Evolutionary conservation across 2,888 invertebrate genomes (phyloP).

Genomic region (Dasysyrphus albostriatus): DNA sequence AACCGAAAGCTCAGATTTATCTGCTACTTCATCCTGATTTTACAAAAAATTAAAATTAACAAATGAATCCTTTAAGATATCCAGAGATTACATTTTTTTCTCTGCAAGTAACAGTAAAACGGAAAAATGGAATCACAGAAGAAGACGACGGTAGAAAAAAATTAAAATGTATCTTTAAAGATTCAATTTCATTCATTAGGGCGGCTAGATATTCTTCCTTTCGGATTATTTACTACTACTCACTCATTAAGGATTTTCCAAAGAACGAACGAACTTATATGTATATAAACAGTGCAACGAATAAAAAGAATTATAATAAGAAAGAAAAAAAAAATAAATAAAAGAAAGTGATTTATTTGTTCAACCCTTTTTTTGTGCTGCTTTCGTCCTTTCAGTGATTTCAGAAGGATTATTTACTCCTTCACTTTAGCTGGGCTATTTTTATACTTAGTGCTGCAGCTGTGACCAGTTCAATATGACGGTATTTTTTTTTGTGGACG

Average conservation of each 20-base stretch:
- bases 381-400: constrained; percentile 67
- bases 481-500: constrained; percentile 38
- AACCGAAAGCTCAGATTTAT: constrained; percentile 62
- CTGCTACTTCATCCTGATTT: constrained; percentile 58
- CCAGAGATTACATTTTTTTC: constrained; percentile 67
- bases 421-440: constrained; percentile 61
- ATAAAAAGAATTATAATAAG: constrained; percentile 53
- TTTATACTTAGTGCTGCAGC: constrained; percentile 73
- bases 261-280: constrained; percentile 52
- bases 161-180: constrained; percentile 72
- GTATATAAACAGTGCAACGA: constrained; percentile 47
- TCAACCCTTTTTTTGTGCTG: constrained; percentile 79
- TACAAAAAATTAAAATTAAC: constrained; percentile 65
- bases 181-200: constrained; percentile 75
- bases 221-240: constrained; percentile 74
- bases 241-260: constrained; percentile 71
- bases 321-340: constrained; percentile 68
- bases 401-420: constrained; percentile 68
- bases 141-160: constrained; percentile 36
- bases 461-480: constrained; percentile 76
- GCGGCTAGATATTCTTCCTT: constrained; percentile 65
- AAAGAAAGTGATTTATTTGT: constrained; percentile 82
- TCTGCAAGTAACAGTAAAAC: constrained; percentile 43
- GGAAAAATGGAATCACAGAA: constrained; percentile 28
- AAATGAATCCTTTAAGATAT: constrained; percentile 74